These are phyloP conservation scores for Lampris incognitus DNA, from an alignment of 2,113 vertebrate genomes.

Conservation along the genomic window DNA sequence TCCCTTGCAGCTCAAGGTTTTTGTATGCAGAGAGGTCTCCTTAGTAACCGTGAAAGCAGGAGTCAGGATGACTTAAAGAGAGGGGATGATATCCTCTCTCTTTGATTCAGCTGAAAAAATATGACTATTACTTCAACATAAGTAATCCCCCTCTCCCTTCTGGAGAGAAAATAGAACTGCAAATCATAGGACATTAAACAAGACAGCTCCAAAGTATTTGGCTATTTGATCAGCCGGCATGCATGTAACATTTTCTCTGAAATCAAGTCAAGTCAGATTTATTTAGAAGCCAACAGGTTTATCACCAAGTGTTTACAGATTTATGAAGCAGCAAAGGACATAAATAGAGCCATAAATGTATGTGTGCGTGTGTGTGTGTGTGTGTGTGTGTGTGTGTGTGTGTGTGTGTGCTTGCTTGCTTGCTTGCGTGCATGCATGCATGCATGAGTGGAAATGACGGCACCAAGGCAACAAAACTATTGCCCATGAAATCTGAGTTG, in stretches of 20 bases:
- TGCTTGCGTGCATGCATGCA: neutral
- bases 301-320: neutral
- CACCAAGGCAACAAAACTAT: neutral
- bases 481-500: neutral
- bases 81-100: neutral
- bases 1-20: conserved; percentile 18
- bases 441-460: neutral
- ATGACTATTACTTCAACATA: neutral
- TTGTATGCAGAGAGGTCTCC: conserved; percentile 34
- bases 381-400: neutral
- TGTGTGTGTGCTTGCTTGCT: neutral
- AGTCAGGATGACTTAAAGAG: conserved; percentile 13
- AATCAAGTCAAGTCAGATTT: neutral
- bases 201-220: neutral
- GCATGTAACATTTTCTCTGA: neutral
- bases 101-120: neutral
- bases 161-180: neutral
- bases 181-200: neutral
- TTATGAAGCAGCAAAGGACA: neutral
- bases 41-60: conserved; percentile 32
- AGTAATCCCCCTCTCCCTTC: neutral
- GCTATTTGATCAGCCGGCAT: neutral
- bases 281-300: neutral
- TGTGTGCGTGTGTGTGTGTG: neutral
- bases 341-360: neutral